phyloP scores from a whole-genome alignment of 2,797 vertebrate species.

The Australoheros facetus region DNA sequence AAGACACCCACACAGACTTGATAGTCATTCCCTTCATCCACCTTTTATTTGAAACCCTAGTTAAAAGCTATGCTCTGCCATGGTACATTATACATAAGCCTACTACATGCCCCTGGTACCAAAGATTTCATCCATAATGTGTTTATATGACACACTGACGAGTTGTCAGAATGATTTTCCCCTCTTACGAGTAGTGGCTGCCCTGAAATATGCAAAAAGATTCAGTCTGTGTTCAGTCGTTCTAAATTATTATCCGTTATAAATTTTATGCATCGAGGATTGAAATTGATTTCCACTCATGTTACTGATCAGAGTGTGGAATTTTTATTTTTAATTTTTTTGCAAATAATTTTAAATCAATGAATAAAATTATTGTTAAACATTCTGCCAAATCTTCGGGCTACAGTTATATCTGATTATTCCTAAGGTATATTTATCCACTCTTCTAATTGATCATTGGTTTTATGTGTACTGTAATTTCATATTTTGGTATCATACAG shows the following conservation, averaged over 20 bases:
- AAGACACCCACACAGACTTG: constrained; percentile 81
- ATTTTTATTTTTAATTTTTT: constrained; percentile 31
- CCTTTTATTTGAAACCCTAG: constrained; percentile 80
- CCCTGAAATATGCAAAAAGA: constrained; percentile 71
- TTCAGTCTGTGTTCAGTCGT: constrained; percentile 60
- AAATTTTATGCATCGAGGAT: constrained; percentile 61
- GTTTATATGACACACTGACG: constrained; percentile 71
- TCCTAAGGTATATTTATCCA: constrained; percentile 33
- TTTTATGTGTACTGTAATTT: constrained; percentile 14
- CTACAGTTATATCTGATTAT: constrained; percentile 41
- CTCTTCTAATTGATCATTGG: constrained; percentile 19
- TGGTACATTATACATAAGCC: constrained; percentile 77
- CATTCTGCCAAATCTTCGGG: constrained; percentile 34
- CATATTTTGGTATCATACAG: constrained; percentile 11
- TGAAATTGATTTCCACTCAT: constrained; percentile 66
- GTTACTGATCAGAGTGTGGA: constrained; percentile 59
- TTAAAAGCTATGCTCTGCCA: constrained; percentile 78
- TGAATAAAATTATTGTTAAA: constrained; percentile 71
- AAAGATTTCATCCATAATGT: constrained; percentile 75
- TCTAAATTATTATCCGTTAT: constrained; percentile 64
- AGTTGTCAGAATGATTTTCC: constrained; percentile 73
- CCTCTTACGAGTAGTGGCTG: constrained; percentile 40
- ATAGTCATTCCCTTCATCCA: constrained; percentile 79
- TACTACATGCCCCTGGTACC: constrained; percentile 71
- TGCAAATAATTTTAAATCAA: constrained; percentile 64